phyloP scores from a whole-genome alignment of 2,888 invertebrate genomes.

The Mesochorus sp. region DNA sequence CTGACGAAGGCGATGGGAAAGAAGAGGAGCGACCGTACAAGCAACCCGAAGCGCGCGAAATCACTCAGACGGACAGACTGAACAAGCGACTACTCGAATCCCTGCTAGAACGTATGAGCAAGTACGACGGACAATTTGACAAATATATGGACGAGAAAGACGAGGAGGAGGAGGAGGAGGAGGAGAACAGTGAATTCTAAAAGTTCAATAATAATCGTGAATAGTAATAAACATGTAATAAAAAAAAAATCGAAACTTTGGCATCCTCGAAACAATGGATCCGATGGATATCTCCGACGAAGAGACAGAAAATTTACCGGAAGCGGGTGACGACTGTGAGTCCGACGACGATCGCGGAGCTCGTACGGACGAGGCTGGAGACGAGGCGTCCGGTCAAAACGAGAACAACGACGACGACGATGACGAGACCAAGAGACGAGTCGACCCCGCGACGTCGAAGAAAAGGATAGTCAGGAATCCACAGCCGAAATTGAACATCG shows the following conservation, averaged over 20 bases:
- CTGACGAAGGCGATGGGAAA: constrained; percentile 17
- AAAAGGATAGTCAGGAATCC: constrained; percentile 86
- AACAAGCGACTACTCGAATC: constrained; percentile 87
- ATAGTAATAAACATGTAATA: too few species aligned
- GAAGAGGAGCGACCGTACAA: constrained; percentile 64
- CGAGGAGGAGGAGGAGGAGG: constrained; percentile 77
- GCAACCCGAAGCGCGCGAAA: constrained; percentile 79
- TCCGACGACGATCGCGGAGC: constrained; percentile 46
- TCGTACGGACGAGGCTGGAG: constrained; percentile 54
- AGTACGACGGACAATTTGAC: constrained; percentile 71
- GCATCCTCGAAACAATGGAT: background rate
- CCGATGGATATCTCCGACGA: constrained; percentile 55
- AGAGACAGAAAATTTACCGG: constrained; percentile 42
- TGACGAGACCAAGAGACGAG: constrained; percentile 78
- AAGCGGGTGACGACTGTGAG: constrained; percentile 42
- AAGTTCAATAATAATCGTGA: too few species aligned
- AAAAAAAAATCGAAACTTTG: constrained; percentile 4
- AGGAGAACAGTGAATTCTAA: constrained; percentile 78
- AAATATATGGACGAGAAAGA: constrained; percentile 76
- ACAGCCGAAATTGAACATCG: constrained; percentile 87
- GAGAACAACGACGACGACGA: constrained; percentile 58
- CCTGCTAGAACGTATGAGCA: constrained; percentile 85
- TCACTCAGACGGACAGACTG: constrained; percentile 86
- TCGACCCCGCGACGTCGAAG: constrained; percentile 81
- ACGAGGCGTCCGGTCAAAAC: constrained; percentile 45